phyloP scores from a whole-genome alignment of 2,888 invertebrate genomes.

The Scaptomyza polygonia region DNA sequence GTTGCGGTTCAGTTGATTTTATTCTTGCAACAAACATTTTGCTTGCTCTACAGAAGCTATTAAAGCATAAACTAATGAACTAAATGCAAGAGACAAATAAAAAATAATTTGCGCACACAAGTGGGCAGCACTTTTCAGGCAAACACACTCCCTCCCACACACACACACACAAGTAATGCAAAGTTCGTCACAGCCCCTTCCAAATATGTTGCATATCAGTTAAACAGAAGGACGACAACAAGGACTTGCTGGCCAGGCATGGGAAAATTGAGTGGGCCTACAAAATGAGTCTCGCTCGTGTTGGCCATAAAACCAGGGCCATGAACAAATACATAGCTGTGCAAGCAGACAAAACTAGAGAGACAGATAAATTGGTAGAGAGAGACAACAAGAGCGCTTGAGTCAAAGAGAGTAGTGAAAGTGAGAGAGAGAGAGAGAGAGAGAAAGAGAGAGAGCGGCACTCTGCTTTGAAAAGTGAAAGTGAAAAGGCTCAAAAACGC shows the following conservation, averaged over 20 bases:
- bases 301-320: slow-evolving; percentile 68
- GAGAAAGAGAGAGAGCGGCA: slow-evolving; percentile 28
- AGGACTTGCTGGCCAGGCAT: slow-evolving; percentile 34
- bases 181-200: slow-evolving; percentile 29
- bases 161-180: slow-evolving; percentile 30
- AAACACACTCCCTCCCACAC: slow-evolving; percentile 2
- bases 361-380: not conserved
- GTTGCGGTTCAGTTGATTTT: slow-evolving; percentile 52
- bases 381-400: not conserved
- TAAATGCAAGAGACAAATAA: slow-evolving; percentile 13
- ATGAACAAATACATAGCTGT: slow-evolving; percentile 28
- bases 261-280: slow-evolving; percentile 36
- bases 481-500: slow-evolving; percentile 21
- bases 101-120: slow-evolving; percentile 39
- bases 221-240: slow-evolving; percentile 27
- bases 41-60: slow-evolving; percentile 22
- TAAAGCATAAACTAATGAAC: slow-evolving; percentile 23
- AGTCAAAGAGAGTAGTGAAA: slow-evolving; percentile 25
- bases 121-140: slow-evolving; percentile 46
- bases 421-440: slow-evolving; percentile 26
- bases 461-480: slow-evolving; percentile 26
- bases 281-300: slow-evolving; percentile 67
- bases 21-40: slow-evolving; percentile 28
- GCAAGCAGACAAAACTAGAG: slow-evolving; percentile 19
- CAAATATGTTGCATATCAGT: slow-evolving; percentile 44